phyloP scores from a whole-genome alignment of 2,797 vertebrate genomes.

The Trachurus trachurus region DNA sequence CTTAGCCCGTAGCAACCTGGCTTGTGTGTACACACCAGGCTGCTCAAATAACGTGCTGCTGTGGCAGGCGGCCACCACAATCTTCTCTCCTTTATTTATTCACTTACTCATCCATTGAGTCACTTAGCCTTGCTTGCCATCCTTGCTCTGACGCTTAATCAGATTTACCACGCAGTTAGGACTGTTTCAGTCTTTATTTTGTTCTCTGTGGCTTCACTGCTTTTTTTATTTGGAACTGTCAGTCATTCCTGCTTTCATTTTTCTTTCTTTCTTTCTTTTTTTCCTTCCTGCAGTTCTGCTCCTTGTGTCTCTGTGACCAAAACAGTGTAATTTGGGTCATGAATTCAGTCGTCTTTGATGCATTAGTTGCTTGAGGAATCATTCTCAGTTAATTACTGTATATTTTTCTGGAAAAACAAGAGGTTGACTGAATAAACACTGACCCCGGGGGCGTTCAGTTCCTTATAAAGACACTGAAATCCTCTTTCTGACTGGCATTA shows the following conservation, averaged over 20 bases:
- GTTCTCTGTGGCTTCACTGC: constrained; percentile 55
- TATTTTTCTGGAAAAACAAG: constrained; percentile 36
- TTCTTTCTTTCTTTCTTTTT: neutral
- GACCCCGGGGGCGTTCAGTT: constrained; percentile 25
- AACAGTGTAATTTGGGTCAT: constrained; percentile 38
- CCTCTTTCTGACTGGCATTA: constrained; percentile 30
- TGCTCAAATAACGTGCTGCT: constrained; percentile 69
- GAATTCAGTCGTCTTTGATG: constrained; percentile 42
- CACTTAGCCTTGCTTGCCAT: constrained; percentile 74
- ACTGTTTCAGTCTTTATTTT: constrained; percentile 65
- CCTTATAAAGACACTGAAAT: constrained; percentile 39
- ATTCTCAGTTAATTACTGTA: constrained; percentile 25
- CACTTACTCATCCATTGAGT: constrained; percentile 78
- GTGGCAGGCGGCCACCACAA: constrained; percentile 75
- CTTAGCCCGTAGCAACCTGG: constrained; percentile 74
- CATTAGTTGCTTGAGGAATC: constrained; percentile 36
- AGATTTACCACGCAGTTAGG: constrained; percentile 71
- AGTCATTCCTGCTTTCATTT: constrained; percentile 33
- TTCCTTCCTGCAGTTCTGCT: constrained; percentile 11
- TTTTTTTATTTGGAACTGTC: constrained; percentile 58
- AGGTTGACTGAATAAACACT: constrained; percentile 31
- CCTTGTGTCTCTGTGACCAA: constrained; percentile 26
- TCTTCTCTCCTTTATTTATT: constrained; percentile 79
- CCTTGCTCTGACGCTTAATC: constrained; percentile 71
- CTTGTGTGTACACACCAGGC: constrained; percentile 72